phyloP scores from a whole-genome alignment of 2,797 vertebrate genomes.

The Iguana delicatissima region DNA sequence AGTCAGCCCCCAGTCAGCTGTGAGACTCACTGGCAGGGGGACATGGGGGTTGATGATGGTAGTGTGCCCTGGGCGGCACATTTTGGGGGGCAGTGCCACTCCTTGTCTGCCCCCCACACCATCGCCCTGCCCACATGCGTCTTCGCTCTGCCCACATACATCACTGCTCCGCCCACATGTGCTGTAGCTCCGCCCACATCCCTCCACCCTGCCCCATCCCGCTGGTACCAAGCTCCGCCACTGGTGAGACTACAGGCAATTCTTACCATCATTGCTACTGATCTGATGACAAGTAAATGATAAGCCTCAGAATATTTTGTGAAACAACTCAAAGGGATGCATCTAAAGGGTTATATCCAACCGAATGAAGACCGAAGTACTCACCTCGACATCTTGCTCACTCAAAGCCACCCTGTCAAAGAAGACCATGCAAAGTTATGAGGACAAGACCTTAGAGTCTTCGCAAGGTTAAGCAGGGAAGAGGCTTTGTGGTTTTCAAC shows the following conservation, averaged over 20 bases:
- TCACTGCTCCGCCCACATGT: no score
- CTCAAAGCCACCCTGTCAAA: constrained; percentile 68
- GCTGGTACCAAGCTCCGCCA: no score
- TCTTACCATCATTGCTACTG: constrained; percentile 45
- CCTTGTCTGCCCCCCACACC: no score
- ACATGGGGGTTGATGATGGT: no score
- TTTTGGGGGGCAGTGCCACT: no score
- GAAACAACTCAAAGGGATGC: background rate
- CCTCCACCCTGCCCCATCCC: no score
- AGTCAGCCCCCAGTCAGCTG: constrained; percentile 47
- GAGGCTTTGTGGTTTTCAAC: background rate
- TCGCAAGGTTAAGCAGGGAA: background rate
- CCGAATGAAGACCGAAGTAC: background rate
- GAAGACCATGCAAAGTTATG: constrained; percentile 45
- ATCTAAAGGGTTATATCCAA: background rate
- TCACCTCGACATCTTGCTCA: constrained; percentile 77
- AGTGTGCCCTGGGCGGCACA: no score
- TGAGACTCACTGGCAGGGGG: constrained; percentile 27
- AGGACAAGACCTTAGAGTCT: background rate
- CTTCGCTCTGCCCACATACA: no score
- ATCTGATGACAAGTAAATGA: background rate
- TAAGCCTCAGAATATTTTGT: constrained; percentile 49
- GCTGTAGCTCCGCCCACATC: no score
- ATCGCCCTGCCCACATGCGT: no score
- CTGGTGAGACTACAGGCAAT: constrained; percentile 20